Conservation (phyloP, 2,888 invertebrate species). For the Chymomyza fuscimana region DNA sequence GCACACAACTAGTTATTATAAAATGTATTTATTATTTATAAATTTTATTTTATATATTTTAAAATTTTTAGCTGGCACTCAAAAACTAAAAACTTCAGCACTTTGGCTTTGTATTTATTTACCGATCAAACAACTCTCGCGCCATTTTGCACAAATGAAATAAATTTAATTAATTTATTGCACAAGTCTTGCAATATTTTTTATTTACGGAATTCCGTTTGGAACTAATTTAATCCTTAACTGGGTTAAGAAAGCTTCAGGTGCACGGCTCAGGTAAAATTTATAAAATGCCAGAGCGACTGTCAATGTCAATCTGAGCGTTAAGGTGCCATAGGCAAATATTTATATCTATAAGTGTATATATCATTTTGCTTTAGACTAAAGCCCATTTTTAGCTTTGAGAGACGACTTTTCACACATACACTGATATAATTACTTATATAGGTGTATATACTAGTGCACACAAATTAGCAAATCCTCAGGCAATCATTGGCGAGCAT, state of each 20-base stretch:
- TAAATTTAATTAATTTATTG: neutral
- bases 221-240: neutral
- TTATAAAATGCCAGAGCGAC: constrained; percentile 44
- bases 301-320: constrained; percentile 67
- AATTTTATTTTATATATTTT: neutral
- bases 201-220: too few species aligned
- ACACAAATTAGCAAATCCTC: constrained; percentile 54
- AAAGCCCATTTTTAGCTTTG: constrained; percentile 58
- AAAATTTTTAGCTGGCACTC: neutral
- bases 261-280: constrained; percentile 20
- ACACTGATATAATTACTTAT: neutral
- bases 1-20: neutral
- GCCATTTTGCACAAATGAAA: constrained; percentile 36
- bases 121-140: constrained; percentile 49
- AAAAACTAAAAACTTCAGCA: neutral
- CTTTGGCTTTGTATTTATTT: constrained; percentile 22
- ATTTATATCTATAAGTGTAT: constrained; percentile 57
- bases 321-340: constrained; percentile 53
- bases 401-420: neutral
- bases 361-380: constrained; percentile 57
- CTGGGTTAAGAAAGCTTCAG: too few species aligned
- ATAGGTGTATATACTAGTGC: neutral
- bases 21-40: neutral
- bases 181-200: too few species aligned
- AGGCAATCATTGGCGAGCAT: constrained; percentile 4